These are phyloP conservation scores for Pristis pectinata DNA, from an alignment of 2,797 vertebrate genomes.

Conservation along the genomic window DNA sequence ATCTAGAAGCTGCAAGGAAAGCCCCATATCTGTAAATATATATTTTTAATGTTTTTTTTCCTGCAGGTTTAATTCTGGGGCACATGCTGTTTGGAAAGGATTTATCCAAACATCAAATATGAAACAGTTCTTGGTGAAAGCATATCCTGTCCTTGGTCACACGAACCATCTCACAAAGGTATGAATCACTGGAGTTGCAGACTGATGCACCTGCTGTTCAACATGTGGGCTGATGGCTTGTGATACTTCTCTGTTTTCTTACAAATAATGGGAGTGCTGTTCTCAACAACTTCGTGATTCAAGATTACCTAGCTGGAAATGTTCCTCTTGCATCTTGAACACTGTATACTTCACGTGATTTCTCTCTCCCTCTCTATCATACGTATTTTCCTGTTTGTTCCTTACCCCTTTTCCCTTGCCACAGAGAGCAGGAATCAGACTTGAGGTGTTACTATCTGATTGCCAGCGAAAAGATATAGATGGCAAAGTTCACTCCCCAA, in stretches of 20 bases:
- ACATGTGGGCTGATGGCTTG: neutral
- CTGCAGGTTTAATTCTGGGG: neutral
- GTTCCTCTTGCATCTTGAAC: neutral
- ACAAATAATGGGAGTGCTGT: neutral
- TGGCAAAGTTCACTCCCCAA: too few species aligned
- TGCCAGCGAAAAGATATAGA: too few species aligned
- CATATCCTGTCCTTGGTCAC: conserved; percentile 49
- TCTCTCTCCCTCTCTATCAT: too few species aligned
- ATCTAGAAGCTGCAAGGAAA: neutral
- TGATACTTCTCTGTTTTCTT: neutral
- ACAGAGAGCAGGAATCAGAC: too few species aligned
- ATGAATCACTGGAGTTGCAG: neutral
- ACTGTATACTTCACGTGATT: neutral
- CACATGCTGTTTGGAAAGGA: conserved; percentile 48
- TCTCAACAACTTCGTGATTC: too few species aligned
- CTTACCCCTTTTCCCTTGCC: too few species aligned
- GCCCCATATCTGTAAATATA: neutral
- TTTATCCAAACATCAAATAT: conserved; percentile 53
- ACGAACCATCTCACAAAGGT: conserved; percentile 48
- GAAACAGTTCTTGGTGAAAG: conserved; percentile 51
- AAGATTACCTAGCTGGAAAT: neutral
- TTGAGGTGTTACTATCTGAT: too few species aligned
- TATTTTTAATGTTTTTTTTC: neutral
- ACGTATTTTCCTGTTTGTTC: too few species aligned
- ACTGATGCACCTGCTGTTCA: too few species aligned